Percentiles rank a stretch among this genome's conserved stretches.
phyloP scores from a whole-genome alignment of 2,113 vertebrate genomes.

The Probosciger aterrimus region DNA sequence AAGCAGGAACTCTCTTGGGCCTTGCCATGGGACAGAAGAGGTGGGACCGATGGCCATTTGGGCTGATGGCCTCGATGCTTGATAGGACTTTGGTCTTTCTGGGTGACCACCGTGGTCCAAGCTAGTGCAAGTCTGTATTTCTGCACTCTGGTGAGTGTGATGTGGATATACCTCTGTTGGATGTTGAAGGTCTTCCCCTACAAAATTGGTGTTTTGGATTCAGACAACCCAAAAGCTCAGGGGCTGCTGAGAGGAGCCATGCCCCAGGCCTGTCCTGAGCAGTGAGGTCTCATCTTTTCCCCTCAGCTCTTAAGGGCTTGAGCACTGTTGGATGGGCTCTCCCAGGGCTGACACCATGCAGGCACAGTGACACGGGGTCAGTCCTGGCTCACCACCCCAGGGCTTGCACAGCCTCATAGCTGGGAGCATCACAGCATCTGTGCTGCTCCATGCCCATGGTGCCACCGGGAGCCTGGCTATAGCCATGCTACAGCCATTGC shows the following conservation, averaged over 20 bases:
- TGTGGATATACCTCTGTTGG: neutral
- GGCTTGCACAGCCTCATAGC: neutral
- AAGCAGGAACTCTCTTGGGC: neutral
- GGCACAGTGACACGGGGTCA: neutral
- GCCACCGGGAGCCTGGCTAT: neutral
- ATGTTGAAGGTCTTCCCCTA: neutral
- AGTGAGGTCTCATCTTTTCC: neutral
- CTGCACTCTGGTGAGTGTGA: neutral
- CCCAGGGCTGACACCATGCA: neutral
- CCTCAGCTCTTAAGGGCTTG: neutral
- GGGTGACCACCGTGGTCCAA: neutral
- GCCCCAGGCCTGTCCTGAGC: neutral
- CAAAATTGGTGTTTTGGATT: neutral
- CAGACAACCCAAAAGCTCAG: neutral
- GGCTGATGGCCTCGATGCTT: rapidly evolving
- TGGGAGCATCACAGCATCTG: neutral
- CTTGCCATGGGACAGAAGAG: neutral
- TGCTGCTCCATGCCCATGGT: rapidly evolving
- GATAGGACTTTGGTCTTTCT: neutral
- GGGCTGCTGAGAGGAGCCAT: neutral
- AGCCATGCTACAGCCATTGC: rapidly evolving
- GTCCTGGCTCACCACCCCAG: rapidly evolving
- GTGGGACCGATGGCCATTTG: neutral
- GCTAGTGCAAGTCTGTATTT: neutral
- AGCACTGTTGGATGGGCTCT: neutral